Evolutionary conservation across 2,113 vertebrate species (phyloP).

Genomic region (Columba livia): DNA sequence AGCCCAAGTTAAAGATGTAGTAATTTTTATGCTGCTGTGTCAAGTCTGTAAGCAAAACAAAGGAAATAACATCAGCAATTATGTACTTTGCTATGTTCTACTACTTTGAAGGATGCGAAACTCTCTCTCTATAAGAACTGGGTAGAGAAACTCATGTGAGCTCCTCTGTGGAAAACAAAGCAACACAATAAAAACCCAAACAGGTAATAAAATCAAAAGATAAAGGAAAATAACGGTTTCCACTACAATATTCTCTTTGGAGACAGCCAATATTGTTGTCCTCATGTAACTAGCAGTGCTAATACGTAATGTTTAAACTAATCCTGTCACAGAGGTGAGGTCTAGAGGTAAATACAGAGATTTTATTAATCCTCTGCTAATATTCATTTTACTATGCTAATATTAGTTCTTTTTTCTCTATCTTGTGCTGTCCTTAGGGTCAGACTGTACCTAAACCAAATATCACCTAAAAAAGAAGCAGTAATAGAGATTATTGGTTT

Average conservation of each 20-base stretch:
- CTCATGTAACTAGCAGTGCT: background rate
- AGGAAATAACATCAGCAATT: background rate
- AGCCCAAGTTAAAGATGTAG: background rate
- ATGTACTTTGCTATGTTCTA: background rate
- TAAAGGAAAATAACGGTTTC: background rate
- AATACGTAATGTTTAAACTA: background rate
- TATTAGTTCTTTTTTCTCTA: background rate
- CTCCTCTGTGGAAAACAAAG: background rate
- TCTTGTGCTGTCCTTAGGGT: background rate
- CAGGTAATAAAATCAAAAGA: background rate
- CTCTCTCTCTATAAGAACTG: background rate
- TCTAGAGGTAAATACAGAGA: background rate
- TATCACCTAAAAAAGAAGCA: background rate
- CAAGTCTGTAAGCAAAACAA: background rate
- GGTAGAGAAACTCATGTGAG: background rate
- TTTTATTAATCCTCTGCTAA: background rate
- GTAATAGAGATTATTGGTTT: background rate
- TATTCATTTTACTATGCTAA: background rate
- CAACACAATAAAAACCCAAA: too few relatives aligned
- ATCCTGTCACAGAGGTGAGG: background rate
- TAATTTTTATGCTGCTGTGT: background rate
- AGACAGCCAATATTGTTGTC: background rate
- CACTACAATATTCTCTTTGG: background rate
- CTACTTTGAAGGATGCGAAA: background rate
- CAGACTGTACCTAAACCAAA: background rate